Percentiles rank a stretch among this genome's conserved stretches.
These are phyloP conservation scores for Patiria pectinifera DNA, from an alignment of 53 echinoderm and acorn worm species.

Conservation along the genomic window DNA sequence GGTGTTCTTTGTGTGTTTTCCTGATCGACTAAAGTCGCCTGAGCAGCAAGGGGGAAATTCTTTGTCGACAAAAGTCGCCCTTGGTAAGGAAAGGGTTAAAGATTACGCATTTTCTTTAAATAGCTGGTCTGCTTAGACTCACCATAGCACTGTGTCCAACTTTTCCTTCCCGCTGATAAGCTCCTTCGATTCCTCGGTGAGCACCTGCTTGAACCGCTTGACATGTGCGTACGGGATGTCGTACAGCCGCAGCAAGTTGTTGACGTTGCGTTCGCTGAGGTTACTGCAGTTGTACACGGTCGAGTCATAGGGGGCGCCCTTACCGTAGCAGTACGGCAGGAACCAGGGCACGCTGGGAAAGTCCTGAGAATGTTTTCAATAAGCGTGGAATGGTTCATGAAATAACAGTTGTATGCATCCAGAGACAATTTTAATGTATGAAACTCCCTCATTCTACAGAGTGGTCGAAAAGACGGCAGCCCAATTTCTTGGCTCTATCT, in stretches of 20 bases:
- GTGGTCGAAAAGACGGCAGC: too few relatives aligned
- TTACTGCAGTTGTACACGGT: conserved; percentile 71
- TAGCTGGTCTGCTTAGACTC: not conserved
- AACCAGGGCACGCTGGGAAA: conserved; percentile 77
- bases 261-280: conserved; percentile 75
- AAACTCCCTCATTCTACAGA: too few relatives aligned
- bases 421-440: too few relatives aligned
- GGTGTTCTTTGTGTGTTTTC: too few relatives aligned
- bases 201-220: conserved; percentile 58
- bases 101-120: too few relatives aligned
- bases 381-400: not conserved
- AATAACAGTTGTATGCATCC: not conserved
- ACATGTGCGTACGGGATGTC: conserved; percentile 88
- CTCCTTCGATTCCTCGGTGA: conserved; percentile 76
- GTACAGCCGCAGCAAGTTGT: conserved; percentile 64
- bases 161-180: conserved; percentile 81
- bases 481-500: too few relatives aligned
- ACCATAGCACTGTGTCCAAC: conserved; percentile 88
- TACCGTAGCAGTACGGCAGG: conserved; percentile 86
- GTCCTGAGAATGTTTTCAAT: not conserved
- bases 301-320: conserved; percentile 72
- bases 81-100: too few relatives aligned
- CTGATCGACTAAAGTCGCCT: too few relatives aligned
- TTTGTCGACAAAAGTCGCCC: too few relatives aligned
- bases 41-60: too few relatives aligned